Conservation (phyloP, 1,140 invertebrate species). For the Tetranychus cinnabarinus region DNA sequence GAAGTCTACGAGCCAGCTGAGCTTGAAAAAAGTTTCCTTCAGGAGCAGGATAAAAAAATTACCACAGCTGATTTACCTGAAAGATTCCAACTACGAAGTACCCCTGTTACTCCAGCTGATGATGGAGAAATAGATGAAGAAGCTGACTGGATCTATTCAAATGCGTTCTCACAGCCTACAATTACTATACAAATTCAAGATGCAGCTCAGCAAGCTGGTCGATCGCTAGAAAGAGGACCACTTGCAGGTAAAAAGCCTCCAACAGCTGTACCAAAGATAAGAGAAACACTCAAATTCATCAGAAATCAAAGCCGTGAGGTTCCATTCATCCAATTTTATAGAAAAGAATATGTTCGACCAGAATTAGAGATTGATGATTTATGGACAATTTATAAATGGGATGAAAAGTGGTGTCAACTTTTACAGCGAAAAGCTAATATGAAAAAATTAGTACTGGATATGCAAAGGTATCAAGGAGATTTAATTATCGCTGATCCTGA, state of each 20-base stretch:
- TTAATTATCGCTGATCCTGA: conserved; percentile 52
- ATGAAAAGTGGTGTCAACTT: conserved; percentile 90
- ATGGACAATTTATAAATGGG: conserved; percentile 89
- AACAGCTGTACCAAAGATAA: conserved; percentile 56
- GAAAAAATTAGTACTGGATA: conserved; percentile 58
- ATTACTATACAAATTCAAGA: conserved; percentile 38
- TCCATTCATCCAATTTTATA: conserved; percentile 93
- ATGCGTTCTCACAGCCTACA: conserved; percentile 60
- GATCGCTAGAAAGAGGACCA: conserved; percentile 19
- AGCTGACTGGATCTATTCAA: conserved; percentile 89
- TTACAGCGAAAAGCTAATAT: conserved; percentile 63
- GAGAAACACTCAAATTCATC: conserved; percentile 84
- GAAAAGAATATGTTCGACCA: conserved; percentile 89
- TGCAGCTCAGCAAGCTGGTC: conserved; percentile 8
- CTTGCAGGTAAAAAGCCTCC: conserved; percentile 17
- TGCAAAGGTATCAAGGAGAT: conserved; percentile 72
- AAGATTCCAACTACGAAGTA: conserved; percentile 47
- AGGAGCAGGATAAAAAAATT: conserved; percentile 74
- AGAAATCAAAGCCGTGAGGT: conserved; percentile 68
- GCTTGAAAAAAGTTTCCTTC: conserved; percentile 82
- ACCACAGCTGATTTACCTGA: conserved; percentile 69
- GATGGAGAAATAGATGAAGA: conserved; percentile 68
- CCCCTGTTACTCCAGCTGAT: conserved; percentile 52
- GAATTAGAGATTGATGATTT: conserved; percentile 84
- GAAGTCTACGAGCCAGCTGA: conserved; percentile 88